Percentiles rank a stretch among this genome's conserved stretches.
phyloP scores from a whole-genome alignment of 2,113 vertebrate species.

The Nothocercus nigrocapillus region DNA sequence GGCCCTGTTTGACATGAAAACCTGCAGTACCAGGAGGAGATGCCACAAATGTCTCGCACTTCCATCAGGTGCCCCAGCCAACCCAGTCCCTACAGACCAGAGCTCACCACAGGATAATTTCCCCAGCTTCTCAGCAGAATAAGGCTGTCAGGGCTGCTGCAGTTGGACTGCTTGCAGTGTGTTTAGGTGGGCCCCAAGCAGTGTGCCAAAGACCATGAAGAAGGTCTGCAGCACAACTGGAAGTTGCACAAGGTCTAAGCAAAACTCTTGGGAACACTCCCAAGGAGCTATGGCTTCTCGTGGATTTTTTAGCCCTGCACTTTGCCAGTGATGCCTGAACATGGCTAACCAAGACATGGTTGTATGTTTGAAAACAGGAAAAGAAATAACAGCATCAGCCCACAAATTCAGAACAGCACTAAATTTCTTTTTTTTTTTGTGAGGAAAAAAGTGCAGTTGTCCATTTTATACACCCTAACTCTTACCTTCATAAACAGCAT shows the following conservation, averaged over 20 bases:
- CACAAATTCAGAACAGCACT: background rate
- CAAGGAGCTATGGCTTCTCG: background rate
- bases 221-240: background rate
- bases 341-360: background rate
- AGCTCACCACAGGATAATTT: background rate
- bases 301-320: background rate
- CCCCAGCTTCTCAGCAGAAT: background rate
- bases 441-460: background rate
- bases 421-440: background rate
- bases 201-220: background rate
- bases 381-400: background rate
- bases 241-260: background rate
- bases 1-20: background rate
- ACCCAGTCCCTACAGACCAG: background rate
- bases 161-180: background rate
- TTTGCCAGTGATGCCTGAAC: background rate
- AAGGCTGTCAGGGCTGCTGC: background rate
- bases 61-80: accelerated
- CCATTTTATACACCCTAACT: background rate
- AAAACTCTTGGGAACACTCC: background rate
- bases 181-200: background rate
- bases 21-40: background rate
- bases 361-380: background rate
- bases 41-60: background rate
- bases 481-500: background rate